Evolutionary conservation across 2,113 vertebrate species (phyloP), one percentile per base, ranked within the genome.

Genomic region (Geothlypis trichas): DNA sequence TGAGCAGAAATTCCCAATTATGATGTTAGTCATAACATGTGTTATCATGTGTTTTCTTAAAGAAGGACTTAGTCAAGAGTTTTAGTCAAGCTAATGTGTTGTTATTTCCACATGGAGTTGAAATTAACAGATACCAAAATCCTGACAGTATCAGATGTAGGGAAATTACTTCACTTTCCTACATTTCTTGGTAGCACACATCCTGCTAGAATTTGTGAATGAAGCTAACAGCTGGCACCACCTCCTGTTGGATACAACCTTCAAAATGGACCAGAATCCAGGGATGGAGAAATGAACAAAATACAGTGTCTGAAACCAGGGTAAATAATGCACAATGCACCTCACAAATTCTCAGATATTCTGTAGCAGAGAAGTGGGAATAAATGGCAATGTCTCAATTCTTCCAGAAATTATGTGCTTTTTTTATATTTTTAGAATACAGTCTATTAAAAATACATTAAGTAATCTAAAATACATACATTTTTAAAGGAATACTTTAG

Each of bases 401-500:
- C n/a, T 69, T 47, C n/a, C 30, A 68, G 62, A 47, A 83, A 35
- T n/a, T 35, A 75, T 18, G 9, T 68, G 47, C 16, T 35, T 20
- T 63, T 63, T 6, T 10, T 4, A 3, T 37, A 49, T 57, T 74
- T 47, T 59, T 51, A 49, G 26, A 63, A 81, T 15, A 15, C 20
- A 72, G 62, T 62, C 73, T 84, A 71, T 95, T 89, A 93, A 94
- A 88, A 93, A 75, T 54, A 61, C 30, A 87, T 85, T 87, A 82
- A 75, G n/a, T 86, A 93, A 95, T 79, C 67, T 74, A 31, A 91
- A 72, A 91, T 13, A 68, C 44, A 91, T 94, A 71, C 13, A 93
- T 93, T 95, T 90, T 58, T 39, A 84, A 94, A 96, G 41, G 22
- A 88, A 74, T 72, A 63, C 30, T 89, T 86, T n/a, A 84, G 73